These are phyloP conservation scores for Nasonovia ribisnigri DNA, from an alignment of 2,888 invertebrate genomes.

Conservation along the genomic window DNA sequence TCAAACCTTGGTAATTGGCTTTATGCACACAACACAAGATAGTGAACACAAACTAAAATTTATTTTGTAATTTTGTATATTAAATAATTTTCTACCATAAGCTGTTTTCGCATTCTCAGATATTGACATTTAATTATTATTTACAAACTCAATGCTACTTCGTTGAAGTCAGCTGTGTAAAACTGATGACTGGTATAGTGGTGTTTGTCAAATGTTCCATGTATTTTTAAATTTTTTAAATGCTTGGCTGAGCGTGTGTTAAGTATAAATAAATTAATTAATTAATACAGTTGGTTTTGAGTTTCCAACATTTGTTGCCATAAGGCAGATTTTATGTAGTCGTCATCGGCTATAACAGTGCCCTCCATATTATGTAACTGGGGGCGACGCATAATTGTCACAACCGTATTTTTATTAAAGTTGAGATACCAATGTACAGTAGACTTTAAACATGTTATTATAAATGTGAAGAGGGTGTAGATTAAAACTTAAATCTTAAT, in stretches of 20 bases:
- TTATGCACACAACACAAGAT: neutral
- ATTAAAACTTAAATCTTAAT: neutral
- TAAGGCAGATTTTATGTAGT: no score
- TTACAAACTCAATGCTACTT: neutral
- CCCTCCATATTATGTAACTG: neutral
- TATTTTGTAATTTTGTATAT: no score
- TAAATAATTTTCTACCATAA: no score
- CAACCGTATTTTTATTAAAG: neutral
- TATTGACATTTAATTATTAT: neutral
- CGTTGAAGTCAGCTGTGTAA: neutral
- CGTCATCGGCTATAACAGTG: neutral
- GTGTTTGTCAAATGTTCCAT: neutral
- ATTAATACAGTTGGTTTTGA: neutral
- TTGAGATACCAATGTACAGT: no score
- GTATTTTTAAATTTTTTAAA: neutral
- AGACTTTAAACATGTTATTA: neutral
- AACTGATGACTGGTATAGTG: neutral
- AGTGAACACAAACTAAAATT: neutral
- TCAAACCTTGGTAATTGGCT: neutral
- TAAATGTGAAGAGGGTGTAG: neutral
- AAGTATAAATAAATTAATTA: neutral
- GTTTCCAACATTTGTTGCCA: neutral
- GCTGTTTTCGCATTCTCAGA: neutral
- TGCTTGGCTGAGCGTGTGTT: neutral
- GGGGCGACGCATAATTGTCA: neutral